Percentiles rank a stretch among this genome's conserved stretches.
Conservation (phyloP, 1,140 invertebrate genomes). For the Zophobas morio region DNA sequence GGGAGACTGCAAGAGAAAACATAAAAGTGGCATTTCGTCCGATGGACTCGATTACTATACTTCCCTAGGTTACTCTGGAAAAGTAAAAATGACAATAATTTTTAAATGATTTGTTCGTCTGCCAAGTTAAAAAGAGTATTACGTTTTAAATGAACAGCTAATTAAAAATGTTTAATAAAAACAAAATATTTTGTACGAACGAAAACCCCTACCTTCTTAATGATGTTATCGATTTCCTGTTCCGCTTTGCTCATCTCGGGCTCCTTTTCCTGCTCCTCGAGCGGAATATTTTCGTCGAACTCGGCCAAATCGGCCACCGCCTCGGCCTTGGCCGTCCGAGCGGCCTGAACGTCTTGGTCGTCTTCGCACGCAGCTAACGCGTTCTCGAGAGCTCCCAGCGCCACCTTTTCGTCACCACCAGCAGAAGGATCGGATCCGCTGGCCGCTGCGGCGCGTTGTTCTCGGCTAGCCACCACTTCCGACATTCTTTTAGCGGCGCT, state of each 20-base stretch:
- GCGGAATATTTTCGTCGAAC: constrained; percentile 97
- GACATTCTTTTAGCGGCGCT: constrained; percentile 74
- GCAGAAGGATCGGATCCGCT: constrained; percentile 3
- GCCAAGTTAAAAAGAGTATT: no score
- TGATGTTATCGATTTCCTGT: constrained; percentile 84
- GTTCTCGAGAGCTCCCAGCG: constrained; percentile 81
- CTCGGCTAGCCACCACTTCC: constrained; percentile 71
- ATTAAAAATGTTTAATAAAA: constrained; percentile 8
- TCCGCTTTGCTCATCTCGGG: constrained; percentile 85
- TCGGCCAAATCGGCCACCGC: constrained; percentile 94
- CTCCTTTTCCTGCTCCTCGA: constrained; percentile 79
- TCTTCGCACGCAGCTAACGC: constrained; percentile 95
- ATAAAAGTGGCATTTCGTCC: no score
- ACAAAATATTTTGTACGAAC: not conserved
- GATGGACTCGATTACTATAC: no score
- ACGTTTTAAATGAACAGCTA: no score
- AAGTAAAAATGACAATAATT: no score
- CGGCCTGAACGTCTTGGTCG: constrained; percentile 93
- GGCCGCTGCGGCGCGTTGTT: constrained; percentile 62
- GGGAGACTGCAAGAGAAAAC: no score
- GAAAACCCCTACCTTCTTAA: constrained; percentile 79
- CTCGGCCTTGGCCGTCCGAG: constrained; percentile 91
- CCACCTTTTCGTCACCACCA: constrained; percentile 72
- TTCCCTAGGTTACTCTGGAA: no score
- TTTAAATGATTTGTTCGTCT: no score